Evolutionary conservation across 1,140 invertebrate genomes (phyloP), one percentile per base, ranked within the genome.

Genomic region (Plectus sambesii): DNA sequence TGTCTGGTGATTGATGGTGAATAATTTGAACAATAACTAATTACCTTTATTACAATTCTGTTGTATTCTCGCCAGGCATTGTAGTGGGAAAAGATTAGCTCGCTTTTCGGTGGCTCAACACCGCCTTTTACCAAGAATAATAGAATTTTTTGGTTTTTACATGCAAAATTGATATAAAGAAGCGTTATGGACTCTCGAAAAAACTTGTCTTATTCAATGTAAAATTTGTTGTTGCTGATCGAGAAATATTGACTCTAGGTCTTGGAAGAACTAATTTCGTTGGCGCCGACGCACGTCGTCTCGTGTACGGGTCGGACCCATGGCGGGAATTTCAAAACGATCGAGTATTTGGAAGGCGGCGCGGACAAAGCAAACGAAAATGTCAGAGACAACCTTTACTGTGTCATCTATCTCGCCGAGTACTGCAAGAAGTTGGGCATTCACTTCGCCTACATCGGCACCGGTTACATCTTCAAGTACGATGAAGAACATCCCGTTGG

Each of bases 331-430:
- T 54, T 58, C 37, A 64, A 67, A 30, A 67, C 64, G 6, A 67
- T 67, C 37, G 64, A 69, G 37, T 67, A 67, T 38, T 47, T 67
- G 17, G 64, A 67, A 35, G 64, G 64, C n/a, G 66, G 64, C 3
- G 36, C 66, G 1, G 63, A 67, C 23, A 67, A 61, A 40, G 47
- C 53, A 15, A 57, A 47, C 39, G 62, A 67, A 36, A 67, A 67
- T 42, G 40, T 67, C 2, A 45, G 64, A 2, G 64, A 67, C 39
- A 67, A 67, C 45, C 41, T 67, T 36, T 66, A 56, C 26, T 65
- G 64, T 35, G 55, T 52, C 8, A 44, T 58, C 2, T 20, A 36
- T 17, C 37, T 68, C 40, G 63, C 65, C 6, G 45, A 53, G 23
- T 57, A 62, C 22, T 53, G 55, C 39, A 52, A 53, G 25, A 50